Base-by-base conservation (phyloP, 1,140 invertebrate genomes). In the Pogonomyrmex barbatus region DNA sequence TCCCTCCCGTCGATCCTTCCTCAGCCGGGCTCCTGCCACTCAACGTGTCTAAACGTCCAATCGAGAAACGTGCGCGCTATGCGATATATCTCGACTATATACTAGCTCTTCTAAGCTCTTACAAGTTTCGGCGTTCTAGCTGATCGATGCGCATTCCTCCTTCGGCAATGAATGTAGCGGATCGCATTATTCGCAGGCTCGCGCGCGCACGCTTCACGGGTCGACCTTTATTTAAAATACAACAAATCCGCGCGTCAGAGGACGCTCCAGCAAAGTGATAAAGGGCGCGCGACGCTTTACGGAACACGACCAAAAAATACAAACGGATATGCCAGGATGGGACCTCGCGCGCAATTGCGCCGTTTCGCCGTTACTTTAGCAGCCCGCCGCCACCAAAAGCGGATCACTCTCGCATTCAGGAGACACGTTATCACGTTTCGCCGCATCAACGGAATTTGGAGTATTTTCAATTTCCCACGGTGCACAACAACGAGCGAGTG, bases 381-480 rank as follows among this genome's bases (percentile, higher is more conserved):
- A 91, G 87, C 71, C 73, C 45, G 63, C 42, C 73, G 50, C 85
- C 71, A 68, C 86, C 73, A 47, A 83, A 89, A 70, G 60, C 76
- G 75, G 83, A 91, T 92, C 90, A 88, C 82, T 92, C 89, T 77
- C 77, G 83, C 86, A 91, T 91, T 91, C 91, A 90, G 68, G 77
- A 88, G 88, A 91, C 88, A 87, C 87, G 87, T 85, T 87, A 83
- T 90, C 86, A 88, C 90, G 88, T 92, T 91, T 91, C 91, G 84
- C 86, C 86, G 92, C 88, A 88, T 90, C 89, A 88, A 89, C 60
- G 92, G 92, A 92, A 92, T 92, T 92, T 85, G 87, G 92, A 91
- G 90, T 87, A 92, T 91, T 91, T 91, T 92, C 90, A 91, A 92
- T 91, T 92, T 91, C 91, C 87, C 62, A 85, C 60, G 39, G 73